Percentiles rank a stretch among this genome's conserved stretches.
phyloP scores from a whole-genome alignment of 2,797 vertebrate genomes.

The Okamejei kenojei region DNA sequence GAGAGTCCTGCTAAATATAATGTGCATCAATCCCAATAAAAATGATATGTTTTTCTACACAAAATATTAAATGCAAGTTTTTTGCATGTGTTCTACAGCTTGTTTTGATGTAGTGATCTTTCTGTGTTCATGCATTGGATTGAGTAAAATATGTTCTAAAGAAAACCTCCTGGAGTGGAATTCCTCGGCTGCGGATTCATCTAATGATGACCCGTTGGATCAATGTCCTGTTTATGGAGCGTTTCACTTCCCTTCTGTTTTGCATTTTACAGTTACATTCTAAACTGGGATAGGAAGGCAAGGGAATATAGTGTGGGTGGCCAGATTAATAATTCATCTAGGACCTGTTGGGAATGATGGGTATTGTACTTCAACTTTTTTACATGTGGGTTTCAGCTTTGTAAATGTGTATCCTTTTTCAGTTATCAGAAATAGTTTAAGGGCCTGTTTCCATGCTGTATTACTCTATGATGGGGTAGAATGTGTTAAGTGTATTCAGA shows the following conservation, averaged over 20 bases:
- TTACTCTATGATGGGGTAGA: too few species aligned
- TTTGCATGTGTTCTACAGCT: background rate
- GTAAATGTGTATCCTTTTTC: background rate
- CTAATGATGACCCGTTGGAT: background rate
- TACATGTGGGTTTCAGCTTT: background rate
- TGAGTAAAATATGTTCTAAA: background rate
- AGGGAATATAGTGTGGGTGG: too few species aligned
- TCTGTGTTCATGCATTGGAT: background rate
- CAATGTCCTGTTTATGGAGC: background rate
- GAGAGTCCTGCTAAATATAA: constrained; percentile 27
- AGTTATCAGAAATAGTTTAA: background rate
- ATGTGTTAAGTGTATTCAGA: too few species aligned
- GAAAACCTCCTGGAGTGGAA: background rate
- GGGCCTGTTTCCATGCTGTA: too few species aligned
- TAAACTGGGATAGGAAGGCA: too few species aligned
- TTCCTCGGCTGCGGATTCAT: background rate
- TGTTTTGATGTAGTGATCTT: background rate
- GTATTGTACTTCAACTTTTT: background rate
- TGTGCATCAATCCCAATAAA: constrained; percentile 34
- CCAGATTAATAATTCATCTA: too few species aligned
- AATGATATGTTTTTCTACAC: constrained; percentile 37
- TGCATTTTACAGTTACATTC: too few species aligned
- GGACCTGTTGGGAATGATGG: too few species aligned
- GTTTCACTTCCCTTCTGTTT: background rate
- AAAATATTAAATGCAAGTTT: background rate